These are phyloP conservation scores for Cryptocephalus primarius DNA, from an alignment of 2,888 invertebrate genomes.

Conservation along the genomic window DNA sequence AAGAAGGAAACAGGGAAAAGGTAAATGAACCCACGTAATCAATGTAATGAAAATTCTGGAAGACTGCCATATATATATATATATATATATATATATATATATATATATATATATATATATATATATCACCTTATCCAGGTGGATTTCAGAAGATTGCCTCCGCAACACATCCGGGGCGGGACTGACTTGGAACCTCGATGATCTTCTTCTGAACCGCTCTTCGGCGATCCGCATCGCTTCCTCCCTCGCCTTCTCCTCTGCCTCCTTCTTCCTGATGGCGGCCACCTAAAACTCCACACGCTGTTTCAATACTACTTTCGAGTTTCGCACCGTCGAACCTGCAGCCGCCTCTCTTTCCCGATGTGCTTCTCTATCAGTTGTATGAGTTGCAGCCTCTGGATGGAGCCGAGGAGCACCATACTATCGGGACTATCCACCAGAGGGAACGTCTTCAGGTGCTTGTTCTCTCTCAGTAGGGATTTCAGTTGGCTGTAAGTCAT, in stretches of 20 bases:
- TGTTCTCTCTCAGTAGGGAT: constrained; percentile 63
- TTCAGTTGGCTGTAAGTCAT: constrained; percentile 87
- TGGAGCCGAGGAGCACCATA: constrained; percentile 91
- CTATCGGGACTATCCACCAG: constrained; percentile 84
- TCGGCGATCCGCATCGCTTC: constrained; percentile 45
- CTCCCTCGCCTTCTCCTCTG: constrained; percentile 39
- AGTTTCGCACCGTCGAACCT: constrained; percentile 25
- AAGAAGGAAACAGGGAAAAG: too few relatives aligned
- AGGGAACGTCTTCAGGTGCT: constrained; percentile 73
- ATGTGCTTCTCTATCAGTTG: constrained; percentile 79
- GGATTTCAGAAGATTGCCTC: constrained; percentile 30
- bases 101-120: too few relatives aligned
- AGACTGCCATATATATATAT: too few relatives aligned
- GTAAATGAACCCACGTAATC: too few relatives aligned
- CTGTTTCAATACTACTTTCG: background rate
- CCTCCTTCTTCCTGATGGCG: constrained; percentile 30
- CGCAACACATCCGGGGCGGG: constrained; percentile 72
- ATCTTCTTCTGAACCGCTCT: constrained; percentile 48
- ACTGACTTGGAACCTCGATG: constrained; percentile 58
- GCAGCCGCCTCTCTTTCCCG: constrained; percentile 68
- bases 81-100: too few relatives aligned
- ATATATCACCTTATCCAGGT: constrained; percentile 26
- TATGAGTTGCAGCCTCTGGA: constrained; percentile 81
- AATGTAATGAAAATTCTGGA: too few relatives aligned
- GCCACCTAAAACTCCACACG: constrained; percentile 34